Percentiles rank a stretch among this genome's conserved stretches.
Conservation (phyloP, 2,113 vertebrate genomes). For the Mionectes macconnelli region DNA sequence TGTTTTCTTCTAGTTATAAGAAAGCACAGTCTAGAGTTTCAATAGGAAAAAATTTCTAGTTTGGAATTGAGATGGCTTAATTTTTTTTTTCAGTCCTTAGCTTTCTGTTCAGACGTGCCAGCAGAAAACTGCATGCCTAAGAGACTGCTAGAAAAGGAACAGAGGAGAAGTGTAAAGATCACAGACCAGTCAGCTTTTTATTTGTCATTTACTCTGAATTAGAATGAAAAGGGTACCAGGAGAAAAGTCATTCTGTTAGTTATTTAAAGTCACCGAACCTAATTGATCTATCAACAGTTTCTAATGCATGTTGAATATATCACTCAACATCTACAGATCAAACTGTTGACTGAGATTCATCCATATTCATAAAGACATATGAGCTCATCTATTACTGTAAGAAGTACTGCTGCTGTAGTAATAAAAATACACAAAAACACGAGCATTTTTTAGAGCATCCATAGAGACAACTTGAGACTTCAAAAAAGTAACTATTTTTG, state of each 20-base stretch:
- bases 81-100: neutral
- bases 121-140: neutral
- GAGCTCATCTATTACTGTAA: neutral
- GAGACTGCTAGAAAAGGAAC: neutral
- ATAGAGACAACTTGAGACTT: slow-evolving; percentile 39
- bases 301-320: neutral
- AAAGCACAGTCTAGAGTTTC: neutral
- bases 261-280: slow-evolving; percentile 22
- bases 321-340: neutral
- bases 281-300: slow-evolving; percentile 40
- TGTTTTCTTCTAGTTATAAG: neutral
- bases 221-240: neutral
- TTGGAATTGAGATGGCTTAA: neutral
- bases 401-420: slow-evolving; percentile 18
- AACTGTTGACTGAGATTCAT: neutral
- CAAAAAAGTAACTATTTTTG: slow-evolving; percentile 44
- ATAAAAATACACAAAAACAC: slow-evolving; percentile 63
- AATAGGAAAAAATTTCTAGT: neutral
- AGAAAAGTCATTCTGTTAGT: neutral
- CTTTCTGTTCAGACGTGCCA: neutral
- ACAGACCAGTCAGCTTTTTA: neutral
- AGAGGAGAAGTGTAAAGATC: neutral
- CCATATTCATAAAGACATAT: slow-evolving; percentile 30
- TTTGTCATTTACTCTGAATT: neutral
- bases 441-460: slow-evolving; percentile 37